Conservation (phyloP, 2,888 invertebrate genomes). For the Quadroppia sp. region DNA sequence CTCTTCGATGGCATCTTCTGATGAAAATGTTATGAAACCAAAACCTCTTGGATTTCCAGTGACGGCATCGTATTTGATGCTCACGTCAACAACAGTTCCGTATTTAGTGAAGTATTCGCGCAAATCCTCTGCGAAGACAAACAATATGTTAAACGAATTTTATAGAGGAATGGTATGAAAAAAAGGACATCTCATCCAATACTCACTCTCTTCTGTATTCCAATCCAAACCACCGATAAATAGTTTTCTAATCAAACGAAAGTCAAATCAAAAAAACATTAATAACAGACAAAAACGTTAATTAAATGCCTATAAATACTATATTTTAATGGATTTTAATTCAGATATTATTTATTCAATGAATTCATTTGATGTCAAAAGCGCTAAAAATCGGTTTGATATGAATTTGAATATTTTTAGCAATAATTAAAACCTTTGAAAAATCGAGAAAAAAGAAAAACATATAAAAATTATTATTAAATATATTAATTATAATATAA, state of each 20-base stretch:
- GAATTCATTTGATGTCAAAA: conserved; percentile 4
- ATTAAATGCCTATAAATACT: conserved; percentile 26
- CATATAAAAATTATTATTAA: background rate
- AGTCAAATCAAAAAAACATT: conserved; percentile 25
- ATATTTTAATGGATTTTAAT: conserved; percentile 15
- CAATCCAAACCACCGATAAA: conserved; percentile 97
- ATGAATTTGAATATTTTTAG: background rate
- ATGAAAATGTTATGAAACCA: conserved; percentile 90
- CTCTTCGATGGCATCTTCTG: conserved; percentile 77
- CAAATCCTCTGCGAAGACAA: conserved; percentile 70
- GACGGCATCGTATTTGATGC: conserved; percentile 92
- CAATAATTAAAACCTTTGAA: conserved; percentile 35
- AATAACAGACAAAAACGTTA: background rate
- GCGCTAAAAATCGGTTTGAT: conserved; percentile 12
- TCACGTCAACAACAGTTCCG: conserved; percentile 92
- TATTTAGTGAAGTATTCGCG: conserved; percentile 88
- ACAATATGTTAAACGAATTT: conserved; percentile 57
- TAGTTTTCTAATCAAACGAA: conserved; percentile 72
- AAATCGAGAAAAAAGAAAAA: background rate
- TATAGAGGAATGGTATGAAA: background rate
- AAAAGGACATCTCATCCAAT: background rate
- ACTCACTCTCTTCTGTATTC: conserved; percentile 98
- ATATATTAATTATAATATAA: background rate
- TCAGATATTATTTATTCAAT: conserved; percentile 2
- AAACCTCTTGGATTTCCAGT: conserved; percentile 92